Conservation (phyloP, 2,888 invertebrate genomes). For the Gymnosoma rotundatum region DNA sequence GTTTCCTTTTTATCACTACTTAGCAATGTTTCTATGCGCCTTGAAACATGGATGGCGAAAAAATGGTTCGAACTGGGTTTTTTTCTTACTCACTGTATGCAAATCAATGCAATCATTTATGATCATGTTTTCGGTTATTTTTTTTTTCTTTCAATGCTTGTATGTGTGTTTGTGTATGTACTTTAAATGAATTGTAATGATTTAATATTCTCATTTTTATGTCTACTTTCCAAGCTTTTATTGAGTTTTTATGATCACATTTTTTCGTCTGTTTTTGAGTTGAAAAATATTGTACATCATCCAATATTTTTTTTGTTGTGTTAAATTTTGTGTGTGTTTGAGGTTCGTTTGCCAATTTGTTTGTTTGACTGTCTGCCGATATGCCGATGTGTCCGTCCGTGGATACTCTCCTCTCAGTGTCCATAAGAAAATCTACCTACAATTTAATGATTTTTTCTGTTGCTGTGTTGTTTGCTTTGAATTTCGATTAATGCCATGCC, state of each 20-base stretch:
- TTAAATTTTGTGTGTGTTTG: constrained; percentile 3
- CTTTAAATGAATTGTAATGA: constrained; percentile 60
- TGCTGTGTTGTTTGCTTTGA: constrained; percentile 59
- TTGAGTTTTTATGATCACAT: constrained; percentile 38
- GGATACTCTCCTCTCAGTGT: constrained; percentile 37
- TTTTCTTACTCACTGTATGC: constrained; percentile 30
- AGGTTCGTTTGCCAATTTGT: constrained; percentile 43
- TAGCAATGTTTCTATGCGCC: constrained; percentile 19
- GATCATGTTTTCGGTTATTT: constrained; percentile 43
- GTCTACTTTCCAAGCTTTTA: constrained; percentile 42
- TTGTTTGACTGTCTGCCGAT: constrained; percentile 10
- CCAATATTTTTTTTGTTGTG: background rate
- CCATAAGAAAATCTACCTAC: constrained; percentile 61
- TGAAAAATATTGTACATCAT: constrained; percentile 42
- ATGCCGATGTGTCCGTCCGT: constrained; percentile 19
- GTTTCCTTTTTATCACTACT: constrained; percentile 37
- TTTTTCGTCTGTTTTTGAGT: background rate
- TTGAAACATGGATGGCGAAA: background rate
- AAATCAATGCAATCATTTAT: constrained; percentile 53
- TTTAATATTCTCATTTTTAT: constrained; percentile 59
- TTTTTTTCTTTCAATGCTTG: background rate
- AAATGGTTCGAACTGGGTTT: constrained; percentile 12
- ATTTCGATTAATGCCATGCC: constrained; percentile 75
- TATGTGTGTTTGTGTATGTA: background rate
- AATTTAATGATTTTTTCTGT: constrained; percentile 31